Evolutionary conservation across 2,797 vertebrate genomes (phyloP).

Genomic region (Agapornis canus): DNA sequence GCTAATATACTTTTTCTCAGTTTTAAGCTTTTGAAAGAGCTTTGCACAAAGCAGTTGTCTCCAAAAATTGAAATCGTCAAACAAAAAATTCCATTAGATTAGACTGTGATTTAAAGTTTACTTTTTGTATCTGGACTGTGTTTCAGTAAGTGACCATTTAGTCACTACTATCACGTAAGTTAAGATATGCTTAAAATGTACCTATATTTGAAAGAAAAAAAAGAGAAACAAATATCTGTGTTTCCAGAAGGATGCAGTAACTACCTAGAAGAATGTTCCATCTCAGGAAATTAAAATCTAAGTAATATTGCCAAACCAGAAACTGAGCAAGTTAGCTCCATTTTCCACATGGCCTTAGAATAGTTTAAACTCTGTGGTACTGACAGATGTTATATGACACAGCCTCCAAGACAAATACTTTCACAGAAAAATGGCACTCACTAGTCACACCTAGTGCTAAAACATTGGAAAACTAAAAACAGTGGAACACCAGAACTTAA

Average conservation of each 20-base stretch:
- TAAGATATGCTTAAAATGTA: background rate
- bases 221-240: background rate
- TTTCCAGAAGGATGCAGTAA: background rate
- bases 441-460: background rate
- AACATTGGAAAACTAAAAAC: background rate
- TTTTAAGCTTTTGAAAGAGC: background rate
- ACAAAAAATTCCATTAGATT: background rate
- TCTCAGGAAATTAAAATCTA: background rate
- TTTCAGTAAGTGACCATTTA: background rate
- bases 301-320: background rate
- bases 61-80: background rate
- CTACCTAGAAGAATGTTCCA: background rate
- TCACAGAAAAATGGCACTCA: background rate
- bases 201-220: rapidly evolving
- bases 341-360: background rate
- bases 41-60: background rate
- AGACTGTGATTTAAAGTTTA: background rate
- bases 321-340: background rate
- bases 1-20: background rate
- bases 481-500: background rate
- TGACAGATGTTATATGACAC: background rate
- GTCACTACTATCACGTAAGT: background rate
- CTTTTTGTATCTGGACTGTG: background rate
- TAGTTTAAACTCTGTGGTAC: background rate
- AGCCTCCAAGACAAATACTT: conserved; percentile 1